These are phyloP conservation scores for Phaedon cochleariae DNA, from an alignment of 2,888 invertebrate species.

Conservation along the genomic window DNA sequence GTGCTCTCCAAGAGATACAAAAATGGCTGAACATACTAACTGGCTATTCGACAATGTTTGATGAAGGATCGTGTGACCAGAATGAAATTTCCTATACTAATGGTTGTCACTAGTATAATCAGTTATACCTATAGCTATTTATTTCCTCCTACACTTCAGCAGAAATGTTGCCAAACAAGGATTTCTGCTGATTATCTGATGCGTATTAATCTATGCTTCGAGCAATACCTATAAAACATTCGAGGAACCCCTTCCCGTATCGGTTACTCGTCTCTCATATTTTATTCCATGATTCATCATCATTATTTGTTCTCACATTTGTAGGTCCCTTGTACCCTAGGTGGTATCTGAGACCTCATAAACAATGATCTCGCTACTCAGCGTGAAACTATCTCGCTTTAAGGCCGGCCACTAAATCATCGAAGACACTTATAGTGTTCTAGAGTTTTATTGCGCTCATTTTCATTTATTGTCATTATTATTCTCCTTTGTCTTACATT, in stretches of 20 bases:
- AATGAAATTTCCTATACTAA: too few relatives aligned
- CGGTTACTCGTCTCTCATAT: not conserved
- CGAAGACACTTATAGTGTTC: constrained; percentile 31
- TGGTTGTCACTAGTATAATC: too few relatives aligned
- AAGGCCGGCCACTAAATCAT: constrained; percentile 29
- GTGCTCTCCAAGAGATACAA: too few relatives aligned
- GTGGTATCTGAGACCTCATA: constrained; percentile 38
- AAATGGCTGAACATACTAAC: too few relatives aligned
- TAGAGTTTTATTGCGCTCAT: constrained; percentile 30
- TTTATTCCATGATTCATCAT: constrained; percentile 16
- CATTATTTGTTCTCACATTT: constrained; percentile 30
- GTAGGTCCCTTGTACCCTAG: constrained; percentile 25
- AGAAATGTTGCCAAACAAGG: too few relatives aligned
- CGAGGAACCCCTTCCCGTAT: not conserved
- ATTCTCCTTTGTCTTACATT: constrained; percentile 12
- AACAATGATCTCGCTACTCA: constrained; percentile 37
- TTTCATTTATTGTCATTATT: constrained; percentile 29
- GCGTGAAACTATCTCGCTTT: constrained; percentile 37
- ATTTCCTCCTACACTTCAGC: too few relatives aligned
- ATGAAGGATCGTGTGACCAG: too few relatives aligned
- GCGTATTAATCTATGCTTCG: not conserved
- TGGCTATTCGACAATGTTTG: too few relatives aligned
- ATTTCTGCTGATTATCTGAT: too few relatives aligned
- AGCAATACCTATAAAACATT: not conserved
- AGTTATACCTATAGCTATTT: too few relatives aligned